Evolutionary conservation across 2,797 vertebrate species (phyloP), one percentile per base, ranked within the genome.

Genomic region (Valencia hispanica): DNA sequence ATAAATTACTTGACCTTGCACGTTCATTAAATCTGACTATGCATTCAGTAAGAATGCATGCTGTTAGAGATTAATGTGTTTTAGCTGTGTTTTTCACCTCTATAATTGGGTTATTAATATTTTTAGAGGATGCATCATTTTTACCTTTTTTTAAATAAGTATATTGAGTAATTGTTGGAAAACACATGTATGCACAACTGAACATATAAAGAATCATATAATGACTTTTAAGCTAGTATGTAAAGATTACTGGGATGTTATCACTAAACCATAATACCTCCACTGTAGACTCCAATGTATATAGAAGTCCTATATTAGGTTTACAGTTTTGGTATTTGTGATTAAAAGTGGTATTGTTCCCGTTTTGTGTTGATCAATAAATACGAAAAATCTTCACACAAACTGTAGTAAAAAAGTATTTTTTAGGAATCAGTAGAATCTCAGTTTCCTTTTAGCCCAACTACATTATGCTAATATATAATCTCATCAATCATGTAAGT

Each of bases 401-500:
- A 61, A 20, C 18, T 20, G 17, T 8, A 20, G 17, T 25, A 36
- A 39, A 65, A 36, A 22, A 2, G 32, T 22, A 22, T 39, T 12
- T 15, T 25, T 41, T 27, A 68, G 4, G 63, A 66, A n/a, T 41
- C 36, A 14, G 20, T 5, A 41, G 20, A 66, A 66, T 66, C 10
- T 22, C 8, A 25, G 12, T 43, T 15, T n/a, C 12, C 36, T 27
- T 45, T 34, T 36, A 36, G n/a, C 50, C 17, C 47, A 17, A 10
- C 45, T 32, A 2, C 27, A 17, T 72, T 41, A 25, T 43, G 22
- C 14, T 43, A 43, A 66, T 41, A 66, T 17, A 15, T 12, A 50
- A 74, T 70, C 12, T 22, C 55, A 20, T 77, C 34, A 70, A 51
- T 79, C n/a, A 48, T 39, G 36, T 5, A 7, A 43, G 12, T 51